These are phyloP conservation scores for Brachyhypopomus gauderio DNA, from an alignment of 2,113 vertebrate species.

Conservation along the genomic window DNA sequence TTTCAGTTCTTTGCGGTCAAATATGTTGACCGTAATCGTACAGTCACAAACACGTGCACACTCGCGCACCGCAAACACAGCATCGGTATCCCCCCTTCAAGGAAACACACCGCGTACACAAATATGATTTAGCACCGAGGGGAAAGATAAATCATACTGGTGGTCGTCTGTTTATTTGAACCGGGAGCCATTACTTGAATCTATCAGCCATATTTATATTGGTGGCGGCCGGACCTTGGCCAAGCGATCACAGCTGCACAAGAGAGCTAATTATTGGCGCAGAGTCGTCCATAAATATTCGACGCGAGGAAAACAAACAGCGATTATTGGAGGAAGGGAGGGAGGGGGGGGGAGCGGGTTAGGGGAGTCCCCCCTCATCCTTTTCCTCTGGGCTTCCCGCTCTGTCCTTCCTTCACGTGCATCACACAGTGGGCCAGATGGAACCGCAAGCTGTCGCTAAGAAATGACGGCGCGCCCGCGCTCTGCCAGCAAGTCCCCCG, in stretches of 20 bases:
- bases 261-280: conserved; percentile 46
- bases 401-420: not conserved
- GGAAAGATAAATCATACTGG: conserved; percentile 63
- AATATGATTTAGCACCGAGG: conserved; percentile 74
- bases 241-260: conserved; percentile 61
- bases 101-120: conserved; percentile 72
- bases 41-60: conserved; percentile 40
- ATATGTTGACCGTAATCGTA: conserved; percentile 27
- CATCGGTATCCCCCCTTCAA: conserved; percentile 54
- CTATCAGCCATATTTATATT: conserved; percentile 73
- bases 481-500: conserved; percentile 71
- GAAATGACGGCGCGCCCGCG: conserved; percentile 30
- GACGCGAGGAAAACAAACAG: conserved; percentile 46
- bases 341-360: too few relatives aligned
- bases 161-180: conserved; percentile 79
- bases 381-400: conserved; percentile 44
- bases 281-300: conserved; percentile 45
- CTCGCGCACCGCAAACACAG: conserved; percentile 11
- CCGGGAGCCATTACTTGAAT: conserved; percentile 77
- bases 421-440: conserved; percentile 42
- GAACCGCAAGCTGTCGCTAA: conserved; percentile 52
- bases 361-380: not conserved
- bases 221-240: conserved; percentile 71
- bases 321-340: conserved; percentile 22
- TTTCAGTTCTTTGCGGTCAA: conserved; percentile 20